phyloP scores from a whole-genome alignment of 2,113 vertebrate genomes.

The Aphyosemion australe region DNA sequence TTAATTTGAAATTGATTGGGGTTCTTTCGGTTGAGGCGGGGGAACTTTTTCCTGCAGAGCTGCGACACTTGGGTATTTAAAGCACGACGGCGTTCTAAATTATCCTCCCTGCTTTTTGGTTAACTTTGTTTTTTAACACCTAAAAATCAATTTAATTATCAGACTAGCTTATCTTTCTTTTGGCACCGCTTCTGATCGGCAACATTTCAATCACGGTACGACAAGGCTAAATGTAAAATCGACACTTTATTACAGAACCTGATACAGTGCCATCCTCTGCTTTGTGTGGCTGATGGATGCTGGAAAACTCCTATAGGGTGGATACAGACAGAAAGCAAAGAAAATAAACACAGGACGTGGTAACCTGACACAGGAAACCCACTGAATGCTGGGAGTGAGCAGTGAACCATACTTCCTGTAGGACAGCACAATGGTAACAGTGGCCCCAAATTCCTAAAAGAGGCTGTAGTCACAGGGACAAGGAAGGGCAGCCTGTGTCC shows the following conservation, averaged over 20 bases:
- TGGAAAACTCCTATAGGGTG: slow-evolving; percentile 69
- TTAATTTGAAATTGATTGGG: slow-evolving; percentile 81
- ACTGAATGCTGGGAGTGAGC: slow-evolving; percentile 83
- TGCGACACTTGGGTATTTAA: slow-evolving; percentile 57
- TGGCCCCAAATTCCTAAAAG: slow-evolving; percentile 75
- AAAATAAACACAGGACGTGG: slow-evolving; percentile 84
- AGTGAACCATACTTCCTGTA: slow-evolving; percentile 77
- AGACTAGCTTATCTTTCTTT: background rate
- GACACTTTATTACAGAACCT: slow-evolving; percentile 26
- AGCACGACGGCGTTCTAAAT: slow-evolving; percentile 3
- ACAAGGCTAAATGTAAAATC: slow-evolving; percentile 11
- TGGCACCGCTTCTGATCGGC: background rate
- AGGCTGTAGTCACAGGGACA: slow-evolving; percentile 68
- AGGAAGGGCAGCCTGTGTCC: slow-evolving; percentile 77
- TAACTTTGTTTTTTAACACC: slow-evolving; percentile 3
- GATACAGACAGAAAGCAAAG: slow-evolving; percentile 76
- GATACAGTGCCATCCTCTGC: slow-evolving; percentile 71
- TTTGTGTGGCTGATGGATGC: slow-evolving; percentile 58
- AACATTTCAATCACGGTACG: slow-evolving; percentile 23
- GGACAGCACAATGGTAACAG: slow-evolving; percentile 80
- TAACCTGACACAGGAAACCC: slow-evolving; percentile 85
- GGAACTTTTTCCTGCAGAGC: slow-evolving; percentile 56
- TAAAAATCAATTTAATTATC: background rate
- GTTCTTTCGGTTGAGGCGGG: slow-evolving; percentile 57
- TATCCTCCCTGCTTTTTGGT: background rate